These are phyloP conservation scores for Neoaliturus tenellus DNA, from an alignment of 2,888 invertebrate genomes.

Conservation along the genomic window DNA sequence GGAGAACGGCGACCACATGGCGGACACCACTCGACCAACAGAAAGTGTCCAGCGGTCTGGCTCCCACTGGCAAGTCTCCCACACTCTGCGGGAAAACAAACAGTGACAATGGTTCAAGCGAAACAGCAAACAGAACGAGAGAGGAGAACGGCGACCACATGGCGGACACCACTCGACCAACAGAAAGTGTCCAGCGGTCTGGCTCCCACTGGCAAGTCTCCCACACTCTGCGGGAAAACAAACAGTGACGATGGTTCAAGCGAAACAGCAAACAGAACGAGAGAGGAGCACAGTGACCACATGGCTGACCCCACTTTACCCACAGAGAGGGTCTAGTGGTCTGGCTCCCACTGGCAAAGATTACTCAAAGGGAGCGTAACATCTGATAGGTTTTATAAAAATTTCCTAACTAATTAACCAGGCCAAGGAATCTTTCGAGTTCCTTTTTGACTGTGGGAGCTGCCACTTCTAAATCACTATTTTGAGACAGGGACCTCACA, in stretches of 20 bases:
- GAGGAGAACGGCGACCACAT: slow-evolving; percentile 90
- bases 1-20: slow-evolving; percentile 91
- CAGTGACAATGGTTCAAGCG: slow-evolving; percentile 87
- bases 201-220: slow-evolving; percentile 84
- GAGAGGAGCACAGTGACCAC: slow-evolving; percentile 88
- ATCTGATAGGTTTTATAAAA: too few relatives aligned
- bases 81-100: not conserved
- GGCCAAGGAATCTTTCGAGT: too few relatives aligned
- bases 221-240: slow-evolving; percentile 81
- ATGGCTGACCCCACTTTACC: slow-evolving; percentile 90
- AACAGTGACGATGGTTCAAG: slow-evolving; percentile 85
- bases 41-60: slow-evolving; percentile 87
- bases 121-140: slow-evolving; percentile 86
- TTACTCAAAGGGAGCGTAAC: too few relatives aligned
- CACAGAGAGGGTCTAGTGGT: slow-evolving; percentile 84
- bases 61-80: slow-evolving; percentile 85
- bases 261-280: slow-evolving; percentile 88
- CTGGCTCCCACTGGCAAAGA: slow-evolving; percentile 83
- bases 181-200: slow-evolving; percentile 84
- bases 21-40: slow-evolving; percentile 87
- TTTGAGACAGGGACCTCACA: too few relatives aligned
- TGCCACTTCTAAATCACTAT: too few relatives aligned
- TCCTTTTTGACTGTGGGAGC: too few relatives aligned
- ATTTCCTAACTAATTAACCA: too few relatives aligned
- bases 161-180: slow-evolving; percentile 88